Base-by-base conservation (phyloP, 1,140 invertebrate species). In the Pogonomyrmex barbatus region DNA sequence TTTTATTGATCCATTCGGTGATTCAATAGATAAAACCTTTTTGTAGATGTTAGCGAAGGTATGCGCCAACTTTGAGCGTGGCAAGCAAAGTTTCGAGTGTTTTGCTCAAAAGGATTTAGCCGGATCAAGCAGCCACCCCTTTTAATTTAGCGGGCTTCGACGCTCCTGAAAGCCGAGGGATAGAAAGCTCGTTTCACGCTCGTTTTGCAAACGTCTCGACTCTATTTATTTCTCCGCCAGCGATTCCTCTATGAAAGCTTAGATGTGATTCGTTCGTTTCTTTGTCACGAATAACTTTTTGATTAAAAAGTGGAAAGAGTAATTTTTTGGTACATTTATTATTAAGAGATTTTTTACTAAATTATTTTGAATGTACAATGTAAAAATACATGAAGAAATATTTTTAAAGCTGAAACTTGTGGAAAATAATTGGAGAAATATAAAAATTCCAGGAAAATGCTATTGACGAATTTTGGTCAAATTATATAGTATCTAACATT, bases 91-190 rank as follows among this genome's bases (percentile, higher is more conserved):
- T 90, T 89, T 91, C 90, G 68, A 90, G 88, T 89, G 85, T 90
- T 91, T 91, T 87, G 67, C 83, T 87, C 84, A 71, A 89, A 89
- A 91, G 89, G 89, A 91, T 91, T 91, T 92, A 68, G 87, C 65
- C 70, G 88, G 88, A 89, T 88, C 67, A 78, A 71, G 78, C 86
- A 75, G 71, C 77, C 76, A 62, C 75, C 84, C 84, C 84, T 89
- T 89, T 89, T 88, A 89, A 90, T 90, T 89, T 85, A 54, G 52
- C 62, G 63, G 77, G 78, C 84, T 87, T 89, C 87, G 88, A 90
- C 88, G 58, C 87, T 62, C 45, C 62, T 67, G 42, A 88, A 90
- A 89, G 68, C 78, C 62, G 56, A 36, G 78, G 76, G 77, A 88
- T 78, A 87, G 81, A 52, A 68, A 67, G 39, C 58, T 83, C 73